Percentiles rank a stretch among this genome's conserved stretches.
These are phyloP conservation scores for Mesocricetus auratus DNA, from an alignment of 2,113 vertebrate species.

Conservation along the genomic window DNA sequence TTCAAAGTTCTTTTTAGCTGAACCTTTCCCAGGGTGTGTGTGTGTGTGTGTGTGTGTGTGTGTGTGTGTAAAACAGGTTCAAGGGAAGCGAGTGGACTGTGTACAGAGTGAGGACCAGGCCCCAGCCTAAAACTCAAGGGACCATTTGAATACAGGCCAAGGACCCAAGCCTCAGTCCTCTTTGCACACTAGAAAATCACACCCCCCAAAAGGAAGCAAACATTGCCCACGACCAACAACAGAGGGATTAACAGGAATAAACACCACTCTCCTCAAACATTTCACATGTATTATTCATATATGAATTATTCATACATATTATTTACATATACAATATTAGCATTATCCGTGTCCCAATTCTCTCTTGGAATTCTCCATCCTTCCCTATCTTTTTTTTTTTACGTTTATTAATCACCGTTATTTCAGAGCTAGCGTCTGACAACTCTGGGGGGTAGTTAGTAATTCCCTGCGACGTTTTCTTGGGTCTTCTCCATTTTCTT, in stretches of 20 bases:
- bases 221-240: background rate
- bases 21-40: accelerated
- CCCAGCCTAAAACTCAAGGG: background rate
- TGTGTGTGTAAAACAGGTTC: accelerated
- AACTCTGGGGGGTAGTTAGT: background rate
- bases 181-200: background rate
- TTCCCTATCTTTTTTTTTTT: background rate
- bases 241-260: background rate
- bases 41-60: accelerated
- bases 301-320: background rate
- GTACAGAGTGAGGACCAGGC: too few relatives aligned
- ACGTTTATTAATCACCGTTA: background rate
- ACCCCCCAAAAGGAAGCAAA: background rate
- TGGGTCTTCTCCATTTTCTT: background rate
- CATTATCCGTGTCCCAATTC: background rate
- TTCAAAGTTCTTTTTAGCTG: background rate
- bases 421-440: background rate
- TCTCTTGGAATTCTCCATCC: background rate
- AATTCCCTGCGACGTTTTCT: background rate
- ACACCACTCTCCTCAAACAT: background rate
- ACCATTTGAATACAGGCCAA: background rate
- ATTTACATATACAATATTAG: background rate
- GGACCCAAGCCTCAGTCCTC: too few relatives aligned
- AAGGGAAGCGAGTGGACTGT: background rate
- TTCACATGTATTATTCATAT: background rate